Conservation (phyloP, 1,140 invertebrate genomes). For the Saxidomus purpurata region DNA sequence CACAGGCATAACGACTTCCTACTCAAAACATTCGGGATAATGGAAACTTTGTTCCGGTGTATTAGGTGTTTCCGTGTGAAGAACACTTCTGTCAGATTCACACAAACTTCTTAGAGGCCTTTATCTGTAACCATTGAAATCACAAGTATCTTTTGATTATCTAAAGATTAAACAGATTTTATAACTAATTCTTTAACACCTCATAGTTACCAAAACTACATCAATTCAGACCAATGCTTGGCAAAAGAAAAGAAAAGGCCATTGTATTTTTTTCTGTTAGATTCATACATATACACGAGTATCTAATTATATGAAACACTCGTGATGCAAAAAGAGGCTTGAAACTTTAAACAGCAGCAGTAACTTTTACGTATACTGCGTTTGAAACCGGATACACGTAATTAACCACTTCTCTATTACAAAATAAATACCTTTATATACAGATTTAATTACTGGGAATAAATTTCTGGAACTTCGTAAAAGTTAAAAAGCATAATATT, state of each 20-base stretch:
- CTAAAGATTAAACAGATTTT: constrained; percentile 16
- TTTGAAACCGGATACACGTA: not conserved
- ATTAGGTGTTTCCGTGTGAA: constrained; percentile 41
- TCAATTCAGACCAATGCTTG: not conserved
- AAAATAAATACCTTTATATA: too few relatives aligned
- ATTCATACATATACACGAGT: too few relatives aligned
- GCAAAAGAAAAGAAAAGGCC: not conserved
- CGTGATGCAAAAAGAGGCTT: not conserved
- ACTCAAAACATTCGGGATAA: not conserved
- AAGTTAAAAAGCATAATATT: too few relatives aligned
- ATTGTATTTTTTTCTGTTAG: constrained; percentile 17
- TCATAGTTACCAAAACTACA: not conserved
- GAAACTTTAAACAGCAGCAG: not conserved
- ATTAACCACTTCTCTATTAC: too few relatives aligned
- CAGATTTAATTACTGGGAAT: too few relatives aligned
- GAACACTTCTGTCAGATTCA: constrained; percentile 40
- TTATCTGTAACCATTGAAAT: constrained; percentile 38
- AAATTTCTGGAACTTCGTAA: too few relatives aligned
- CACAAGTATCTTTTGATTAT: constrained; percentile 35
- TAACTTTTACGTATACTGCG: not conserved
- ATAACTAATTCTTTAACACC: constrained; percentile 30
- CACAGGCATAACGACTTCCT: not conserved
- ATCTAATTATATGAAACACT: not conserved
- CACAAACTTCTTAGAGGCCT: constrained; percentile 31
- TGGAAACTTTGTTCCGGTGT: constrained; percentile 41